Conservation (phyloP, 1,140 invertebrate species). For the Drosophila funebris region DNA sequence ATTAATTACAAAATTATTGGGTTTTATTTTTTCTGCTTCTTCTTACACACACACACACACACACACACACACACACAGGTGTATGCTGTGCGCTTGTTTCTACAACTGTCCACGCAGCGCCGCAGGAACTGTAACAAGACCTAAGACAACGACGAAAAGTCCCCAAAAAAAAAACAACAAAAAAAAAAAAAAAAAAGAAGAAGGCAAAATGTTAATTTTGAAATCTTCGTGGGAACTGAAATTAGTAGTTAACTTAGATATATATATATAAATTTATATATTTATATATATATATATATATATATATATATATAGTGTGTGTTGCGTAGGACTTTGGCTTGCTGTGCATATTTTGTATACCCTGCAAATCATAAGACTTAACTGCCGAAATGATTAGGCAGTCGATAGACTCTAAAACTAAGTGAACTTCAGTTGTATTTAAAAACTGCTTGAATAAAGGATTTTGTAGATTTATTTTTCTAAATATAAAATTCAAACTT, state of each 20-base stretch:
- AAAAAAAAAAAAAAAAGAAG: constrained; percentile 16
- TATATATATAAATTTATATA: constrained; percentile 30
- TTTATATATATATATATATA: not conserved
- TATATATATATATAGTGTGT: not conserved
- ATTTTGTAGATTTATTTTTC: too few species aligned
- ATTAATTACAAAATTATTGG: constrained; percentile 81
- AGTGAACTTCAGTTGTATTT: too few species aligned
- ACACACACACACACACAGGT: constrained; percentile 44
- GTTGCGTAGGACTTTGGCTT: constrained; percentile 26
- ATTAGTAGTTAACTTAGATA: constrained; percentile 69
- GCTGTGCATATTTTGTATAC: constrained; percentile 17
- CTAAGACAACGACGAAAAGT: constrained; percentile 44
- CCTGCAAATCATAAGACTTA: not conserved
- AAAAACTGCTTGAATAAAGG: too few species aligned
- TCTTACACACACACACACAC: constrained; percentile 9
- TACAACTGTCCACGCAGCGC: constrained; percentile 50
- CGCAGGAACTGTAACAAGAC: constrained; percentile 78
- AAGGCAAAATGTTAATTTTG: constrained; percentile 77
- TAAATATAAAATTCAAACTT: too few species aligned
- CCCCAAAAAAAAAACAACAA: constrained; percentile 6
- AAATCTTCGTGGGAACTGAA: constrained; percentile 79
- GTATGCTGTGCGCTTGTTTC: constrained; percentile 35
- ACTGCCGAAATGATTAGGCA: not conserved
- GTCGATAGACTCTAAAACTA: too few species aligned
- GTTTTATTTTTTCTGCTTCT: constrained; percentile 33